These are phyloP conservation scores for Carposina sasakii DNA, from an alignment of 1,140 invertebrate species.

Conservation along the genomic window DNA sequence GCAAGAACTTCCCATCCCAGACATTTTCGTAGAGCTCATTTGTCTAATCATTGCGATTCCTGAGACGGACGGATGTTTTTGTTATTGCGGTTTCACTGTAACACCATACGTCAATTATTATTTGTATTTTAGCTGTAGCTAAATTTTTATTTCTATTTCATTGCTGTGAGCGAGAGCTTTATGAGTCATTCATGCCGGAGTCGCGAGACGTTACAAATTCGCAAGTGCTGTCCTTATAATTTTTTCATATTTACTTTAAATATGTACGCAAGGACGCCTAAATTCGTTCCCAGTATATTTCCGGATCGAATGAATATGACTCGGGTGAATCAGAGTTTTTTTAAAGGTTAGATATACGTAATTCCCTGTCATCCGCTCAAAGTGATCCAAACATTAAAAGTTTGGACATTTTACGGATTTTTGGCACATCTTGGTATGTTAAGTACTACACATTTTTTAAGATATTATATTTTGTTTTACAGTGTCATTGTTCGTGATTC, in stretches of 20 bases:
- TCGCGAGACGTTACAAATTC: slow-evolving; percentile 30
- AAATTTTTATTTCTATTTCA: too few species aligned
- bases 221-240: slow-evolving; percentile 56
- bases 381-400: slow-evolving; percentile 49
- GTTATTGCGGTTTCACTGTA: too few species aligned
- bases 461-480: too few species aligned
- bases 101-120: too few species aligned
- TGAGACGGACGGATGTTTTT: too few species aligned
- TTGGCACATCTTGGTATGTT: slow-evolving; percentile 45
- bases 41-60: too few species aligned
- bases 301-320: slow-evolving; percentile 60
- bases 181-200: slow-evolving; percentile 38
- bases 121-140: too few species aligned
- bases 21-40: too few species aligned
- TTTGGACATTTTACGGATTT: slow-evolving; percentile 51
- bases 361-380: slow-evolving; percentile 48
- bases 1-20: too few species aligned
- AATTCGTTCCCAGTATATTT: slow-evolving; percentile 59
- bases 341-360: slow-evolving; percentile 46
- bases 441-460: too few species aligned
- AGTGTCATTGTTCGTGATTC: too few species aligned
- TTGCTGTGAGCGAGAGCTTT: too few species aligned
- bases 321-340: slow-evolving; percentile 62
- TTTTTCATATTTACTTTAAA: slow-evolving; percentile 53
- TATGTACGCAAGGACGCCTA: slow-evolving; percentile 63